Conservation (phyloP, 2,888 invertebrate species). For the Yponomeuta cagnagella region DNA sequence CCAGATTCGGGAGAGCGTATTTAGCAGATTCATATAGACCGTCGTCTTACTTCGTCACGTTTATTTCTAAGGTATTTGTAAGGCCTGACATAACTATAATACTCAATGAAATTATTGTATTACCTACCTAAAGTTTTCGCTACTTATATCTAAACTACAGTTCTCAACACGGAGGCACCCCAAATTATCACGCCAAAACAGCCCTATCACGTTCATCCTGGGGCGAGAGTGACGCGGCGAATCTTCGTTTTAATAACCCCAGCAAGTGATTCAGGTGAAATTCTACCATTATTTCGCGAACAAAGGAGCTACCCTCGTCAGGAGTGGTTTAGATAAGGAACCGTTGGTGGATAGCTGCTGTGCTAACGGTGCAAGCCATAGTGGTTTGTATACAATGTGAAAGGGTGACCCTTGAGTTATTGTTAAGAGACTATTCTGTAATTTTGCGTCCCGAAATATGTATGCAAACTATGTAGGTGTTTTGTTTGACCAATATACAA, state of each 20-base stretch:
- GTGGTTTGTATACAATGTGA: neutral
- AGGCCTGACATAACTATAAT: too few relatives aligned
- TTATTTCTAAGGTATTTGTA: too few relatives aligned
- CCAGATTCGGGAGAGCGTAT: too few relatives aligned
- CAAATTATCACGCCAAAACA: neutral
- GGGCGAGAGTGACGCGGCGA: neutral
- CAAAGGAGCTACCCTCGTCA: constrained; percentile 56
- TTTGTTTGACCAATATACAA: too few relatives aligned
- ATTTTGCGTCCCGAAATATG: neutral
- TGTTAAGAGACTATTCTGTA: neutral
- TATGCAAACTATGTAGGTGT: too few relatives aligned
- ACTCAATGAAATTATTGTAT: neutral
- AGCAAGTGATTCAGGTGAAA: constrained; percentile 31
- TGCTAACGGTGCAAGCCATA: constrained; percentile 4
- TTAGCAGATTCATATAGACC: too few relatives aligned
- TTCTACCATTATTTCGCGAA: constrained; percentile 54
- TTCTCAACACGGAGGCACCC: neutral
- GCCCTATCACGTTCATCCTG: neutral
- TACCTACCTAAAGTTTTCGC: neutral
- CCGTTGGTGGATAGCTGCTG: constrained; percentile 30
- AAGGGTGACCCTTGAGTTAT: neutral
- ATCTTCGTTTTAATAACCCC: constrained; percentile 6
- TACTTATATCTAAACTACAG: neutral
- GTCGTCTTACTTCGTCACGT: too few relatives aligned
- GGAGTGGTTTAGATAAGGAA: constrained; percentile 59